Evolutionary conservation across 2,113 vertebrate species (phyloP).

Genomic region (Tinamus guttatus): DNA sequence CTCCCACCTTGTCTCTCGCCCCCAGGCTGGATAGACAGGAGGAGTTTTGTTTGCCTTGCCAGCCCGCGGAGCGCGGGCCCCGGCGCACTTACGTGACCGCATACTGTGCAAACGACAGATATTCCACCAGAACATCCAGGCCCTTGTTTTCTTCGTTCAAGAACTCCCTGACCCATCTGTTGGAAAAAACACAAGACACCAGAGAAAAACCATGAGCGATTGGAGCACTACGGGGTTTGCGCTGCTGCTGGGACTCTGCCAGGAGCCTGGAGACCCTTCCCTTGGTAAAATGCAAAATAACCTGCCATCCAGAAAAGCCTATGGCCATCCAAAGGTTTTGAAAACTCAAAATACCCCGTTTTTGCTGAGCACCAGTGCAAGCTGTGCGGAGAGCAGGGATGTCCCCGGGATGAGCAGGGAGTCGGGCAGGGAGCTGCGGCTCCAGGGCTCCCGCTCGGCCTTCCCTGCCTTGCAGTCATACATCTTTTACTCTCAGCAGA

Average conservation of each 20-base stretch:
- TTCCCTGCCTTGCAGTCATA: not conserved
- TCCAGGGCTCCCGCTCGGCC: not conserved
- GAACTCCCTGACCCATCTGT: constrained; percentile 98
- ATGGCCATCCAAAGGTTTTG: not conserved
- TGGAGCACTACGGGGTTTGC: not conserved
- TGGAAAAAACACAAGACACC: not conserved
- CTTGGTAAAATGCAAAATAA: not conserved
- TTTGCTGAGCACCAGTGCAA: not conserved
- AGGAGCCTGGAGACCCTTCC: not conserved
- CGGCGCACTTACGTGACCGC: constrained; percentile 94
- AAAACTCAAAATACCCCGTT: not conserved
- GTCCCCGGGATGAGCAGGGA: not conserved
- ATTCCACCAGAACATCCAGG: constrained; percentile 96
- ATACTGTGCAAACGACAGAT: constrained; percentile 97
- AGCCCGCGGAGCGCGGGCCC: not conserved
- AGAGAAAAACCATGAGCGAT: not conserved
- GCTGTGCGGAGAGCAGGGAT: not conserved
- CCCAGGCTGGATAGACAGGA: not conserved
- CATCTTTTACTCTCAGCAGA: not conserved
- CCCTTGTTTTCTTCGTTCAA: constrained; percentile 98
- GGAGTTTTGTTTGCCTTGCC: not conserved
- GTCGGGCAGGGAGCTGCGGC: not conserved
- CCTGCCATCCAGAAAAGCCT: not conserved
- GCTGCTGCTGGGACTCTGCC: not conserved
- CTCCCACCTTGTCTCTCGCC: not conserved